Evolutionary conservation across 2,888 invertebrate species (phyloP).

Genomic region (Zaprionus bogoriensis): DNA sequence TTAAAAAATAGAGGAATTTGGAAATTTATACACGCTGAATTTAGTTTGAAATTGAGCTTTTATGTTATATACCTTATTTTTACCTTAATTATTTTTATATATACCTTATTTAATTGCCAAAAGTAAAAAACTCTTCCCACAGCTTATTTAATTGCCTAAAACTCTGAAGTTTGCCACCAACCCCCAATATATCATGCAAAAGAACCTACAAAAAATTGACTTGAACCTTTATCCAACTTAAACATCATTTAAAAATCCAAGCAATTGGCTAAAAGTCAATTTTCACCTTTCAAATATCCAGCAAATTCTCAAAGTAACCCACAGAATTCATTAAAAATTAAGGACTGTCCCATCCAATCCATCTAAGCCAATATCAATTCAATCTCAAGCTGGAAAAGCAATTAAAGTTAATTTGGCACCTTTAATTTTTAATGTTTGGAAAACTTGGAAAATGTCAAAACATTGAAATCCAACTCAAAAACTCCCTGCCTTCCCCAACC

Average conservation of each 20-base stretch:
- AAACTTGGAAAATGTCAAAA: constrained; percentile 56
- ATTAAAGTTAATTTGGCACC: constrained; percentile 56
- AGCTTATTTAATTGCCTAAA: neutral
- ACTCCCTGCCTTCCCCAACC: neutral
- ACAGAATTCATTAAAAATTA: constrained; percentile 33
- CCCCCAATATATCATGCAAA: neutral
- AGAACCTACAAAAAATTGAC: neutral
- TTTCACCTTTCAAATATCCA: constrained; percentile 4
- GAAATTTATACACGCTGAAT: no score
- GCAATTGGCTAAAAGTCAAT: neutral
- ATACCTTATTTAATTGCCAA: no score
- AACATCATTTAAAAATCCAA: constrained; percentile 9
- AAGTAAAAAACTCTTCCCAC: no score
- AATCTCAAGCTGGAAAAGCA: constrained; percentile 36
- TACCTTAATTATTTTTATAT: no score
- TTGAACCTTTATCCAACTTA: neutral
- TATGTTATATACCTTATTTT: no score
- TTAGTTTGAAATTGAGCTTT: no score
- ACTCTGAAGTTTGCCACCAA: neutral
- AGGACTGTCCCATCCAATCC: constrained; percentile 22
- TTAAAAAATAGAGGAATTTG: no score
- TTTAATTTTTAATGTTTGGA: constrained; percentile 50
- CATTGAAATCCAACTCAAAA: constrained; percentile 10
- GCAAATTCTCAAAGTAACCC: constrained; percentile 17
- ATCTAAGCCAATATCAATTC: constrained; percentile 26